Percentiles rank a stretch among this genome's conserved stretches.
phyloP scores from a whole-genome alignment of 1,140 invertebrate species.

The Danaus melanippus region DNA sequence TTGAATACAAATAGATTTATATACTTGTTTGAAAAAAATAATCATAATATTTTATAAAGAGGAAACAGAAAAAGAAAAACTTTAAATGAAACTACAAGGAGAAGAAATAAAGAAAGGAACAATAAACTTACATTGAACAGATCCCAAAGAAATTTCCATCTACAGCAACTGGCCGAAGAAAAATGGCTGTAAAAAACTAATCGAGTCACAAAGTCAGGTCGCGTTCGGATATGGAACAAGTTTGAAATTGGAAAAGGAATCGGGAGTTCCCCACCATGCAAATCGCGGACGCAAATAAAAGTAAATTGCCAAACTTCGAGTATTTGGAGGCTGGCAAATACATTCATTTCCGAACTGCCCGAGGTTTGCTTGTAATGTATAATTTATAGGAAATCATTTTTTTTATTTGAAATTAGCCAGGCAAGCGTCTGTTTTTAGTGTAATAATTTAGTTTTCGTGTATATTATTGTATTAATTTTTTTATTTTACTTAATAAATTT shows the following conservation, averaged over 20 bases:
- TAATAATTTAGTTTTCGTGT: too few species aligned
- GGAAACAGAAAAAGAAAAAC: conserved; percentile 5
- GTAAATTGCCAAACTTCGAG: conserved; percentile 30
- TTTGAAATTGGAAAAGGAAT: conserved; percentile 34
- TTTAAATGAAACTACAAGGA: conserved; percentile 20
- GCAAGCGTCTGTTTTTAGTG: too few species aligned
- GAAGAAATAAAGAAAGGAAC: conserved; percentile 12
- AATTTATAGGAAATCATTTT: too few species aligned
- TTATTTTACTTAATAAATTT: too few species aligned
- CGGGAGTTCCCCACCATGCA: conserved; percentile 24
- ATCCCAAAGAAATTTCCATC: conserved; percentile 24
- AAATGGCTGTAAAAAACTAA: conserved; percentile 32
- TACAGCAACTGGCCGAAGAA: conserved; percentile 23
- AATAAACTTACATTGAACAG: conserved; percentile 14
- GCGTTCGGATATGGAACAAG: conserved; percentile 31
- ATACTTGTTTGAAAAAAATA: too few species aligned
- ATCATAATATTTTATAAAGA: too few species aligned
- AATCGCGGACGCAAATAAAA: conserved; percentile 30
- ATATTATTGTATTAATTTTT: too few species aligned
- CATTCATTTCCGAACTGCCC: conserved; percentile 17
- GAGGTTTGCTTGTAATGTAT: conserved; percentile 9
- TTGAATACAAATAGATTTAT: too few species aligned
- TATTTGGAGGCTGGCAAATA: conserved; percentile 27
- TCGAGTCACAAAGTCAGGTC: conserved; percentile 27
- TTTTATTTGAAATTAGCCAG: too few species aligned